Evolutionary conservation across 2,797 vertebrate genomes (phyloP).

Genomic region (Gallinago stenura): DNA sequence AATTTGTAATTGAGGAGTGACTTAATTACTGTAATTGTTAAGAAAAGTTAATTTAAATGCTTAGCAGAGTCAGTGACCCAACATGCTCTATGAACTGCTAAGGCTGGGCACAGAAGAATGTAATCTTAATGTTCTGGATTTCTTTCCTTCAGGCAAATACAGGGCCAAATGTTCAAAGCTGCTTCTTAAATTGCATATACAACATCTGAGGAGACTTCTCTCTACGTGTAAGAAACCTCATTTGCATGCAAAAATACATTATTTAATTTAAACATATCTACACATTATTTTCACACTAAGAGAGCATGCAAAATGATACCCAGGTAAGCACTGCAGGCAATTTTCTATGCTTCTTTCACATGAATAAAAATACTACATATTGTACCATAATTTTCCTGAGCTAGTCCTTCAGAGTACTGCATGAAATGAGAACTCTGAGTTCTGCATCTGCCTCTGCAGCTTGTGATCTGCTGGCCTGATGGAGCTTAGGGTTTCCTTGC

Average conservation of each 20-base stretch:
- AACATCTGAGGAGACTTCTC: slow-evolving; percentile 41
- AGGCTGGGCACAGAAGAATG: slow-evolving; percentile 34
- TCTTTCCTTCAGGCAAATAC: slow-evolving; percentile 47
- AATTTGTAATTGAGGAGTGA: slow-evolving; percentile 64
- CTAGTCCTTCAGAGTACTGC: background rate
- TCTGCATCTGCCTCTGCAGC: background rate
- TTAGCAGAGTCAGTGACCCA: slow-evolving; percentile 37
- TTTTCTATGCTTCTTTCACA: background rate
- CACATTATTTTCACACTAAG: background rate
- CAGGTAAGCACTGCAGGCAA: background rate
- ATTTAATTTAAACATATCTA: slow-evolving; percentile 19
- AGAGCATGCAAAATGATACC: background rate
- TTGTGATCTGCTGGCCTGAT: background rate
- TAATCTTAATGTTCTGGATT: slow-evolving; percentile 17
- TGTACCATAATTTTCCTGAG: background rate
- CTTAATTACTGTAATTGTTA: slow-evolving; percentile 58
- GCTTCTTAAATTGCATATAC: slow-evolving; percentile 25
- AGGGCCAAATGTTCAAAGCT: slow-evolving; percentile 44
- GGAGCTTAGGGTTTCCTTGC: background rate
- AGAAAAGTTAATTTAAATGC: slow-evolving; percentile 59
- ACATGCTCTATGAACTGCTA: slow-evolving; percentile 38
- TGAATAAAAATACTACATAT: background rate
- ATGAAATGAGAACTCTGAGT: background rate
- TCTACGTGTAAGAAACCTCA: background rate
- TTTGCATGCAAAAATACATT: slow-evolving; percentile 8